A percentile compares a stretch with the other conserved stretches of the same genome.
phyloP scores from a whole-genome alignment of 1,140 invertebrate species.

The Ericerus pela region DNA sequence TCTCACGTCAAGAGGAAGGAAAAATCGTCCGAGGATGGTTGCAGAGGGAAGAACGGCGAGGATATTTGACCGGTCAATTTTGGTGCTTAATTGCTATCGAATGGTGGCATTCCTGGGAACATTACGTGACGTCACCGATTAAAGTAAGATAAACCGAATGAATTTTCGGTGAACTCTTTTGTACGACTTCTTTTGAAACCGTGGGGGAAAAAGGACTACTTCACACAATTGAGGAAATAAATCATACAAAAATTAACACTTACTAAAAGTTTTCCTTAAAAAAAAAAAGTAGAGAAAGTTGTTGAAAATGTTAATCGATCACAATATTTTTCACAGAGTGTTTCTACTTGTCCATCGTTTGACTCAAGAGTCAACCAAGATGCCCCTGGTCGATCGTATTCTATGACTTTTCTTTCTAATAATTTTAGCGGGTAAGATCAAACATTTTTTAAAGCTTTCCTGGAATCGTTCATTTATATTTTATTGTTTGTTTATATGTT shows the following conservation, averaged over 20 bases:
- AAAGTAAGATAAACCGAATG: conserved; percentile 15
- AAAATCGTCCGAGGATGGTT: conserved; percentile 68
- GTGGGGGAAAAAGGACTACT: too few species aligned
- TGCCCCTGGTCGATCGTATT: neutral
- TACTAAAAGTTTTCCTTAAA: neutral
- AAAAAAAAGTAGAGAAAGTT: too few species aligned
- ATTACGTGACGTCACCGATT: conserved; percentile 40
- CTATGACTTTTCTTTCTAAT: neutral
- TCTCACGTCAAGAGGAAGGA: conserved; percentile 59
- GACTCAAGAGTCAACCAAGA: neutral
- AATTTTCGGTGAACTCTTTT: too few species aligned
- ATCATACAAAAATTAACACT: too few species aligned
- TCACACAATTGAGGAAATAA: too few species aligned
- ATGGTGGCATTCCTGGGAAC: conserved; percentile 69
- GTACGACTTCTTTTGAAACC: too few species aligned
- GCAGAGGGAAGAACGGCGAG: conserved; percentile 49
- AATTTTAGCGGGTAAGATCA: neutral
- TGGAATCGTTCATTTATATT: neutral
- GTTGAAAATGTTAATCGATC: too few species aligned
- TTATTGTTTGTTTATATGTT: neutral
- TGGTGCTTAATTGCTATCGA: conserved; percentile 71
- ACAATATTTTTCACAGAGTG: neutral
- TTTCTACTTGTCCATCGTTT: neutral
- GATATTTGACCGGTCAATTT: conserved; percentile 59
- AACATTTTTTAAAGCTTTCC: neutral